Conservation (phyloP, 2,888 invertebrate genomes). For the Agapetus fuscipes region DNA sequence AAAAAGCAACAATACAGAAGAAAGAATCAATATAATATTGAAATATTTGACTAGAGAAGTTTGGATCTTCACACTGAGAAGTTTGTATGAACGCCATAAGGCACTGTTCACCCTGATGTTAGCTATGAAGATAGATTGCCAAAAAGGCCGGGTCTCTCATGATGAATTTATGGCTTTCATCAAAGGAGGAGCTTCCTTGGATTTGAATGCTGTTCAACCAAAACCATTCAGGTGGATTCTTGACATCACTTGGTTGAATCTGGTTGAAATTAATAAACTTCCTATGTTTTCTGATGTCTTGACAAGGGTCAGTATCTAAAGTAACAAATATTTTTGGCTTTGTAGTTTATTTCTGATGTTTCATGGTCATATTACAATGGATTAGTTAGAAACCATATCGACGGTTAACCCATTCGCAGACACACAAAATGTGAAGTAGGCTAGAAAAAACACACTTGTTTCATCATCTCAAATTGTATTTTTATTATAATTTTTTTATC, state of each 20-base stretch:
- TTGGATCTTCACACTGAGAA: conserved; percentile 85
- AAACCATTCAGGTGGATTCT: conserved; percentile 94
- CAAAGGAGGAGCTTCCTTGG: conserved; percentile 91
- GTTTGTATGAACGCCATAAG: conserved; percentile 89
- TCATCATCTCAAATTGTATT: no score
- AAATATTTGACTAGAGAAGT: conserved; percentile 85
- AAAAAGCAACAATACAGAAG: conserved; percentile 74
- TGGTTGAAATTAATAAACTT: conserved; percentile 86
- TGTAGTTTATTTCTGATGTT: conserved; percentile 23
- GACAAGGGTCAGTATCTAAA: conserved; percentile 48
- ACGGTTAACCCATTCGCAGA: no score
- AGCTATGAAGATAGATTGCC: conserved; percentile 90
- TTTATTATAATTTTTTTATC: no score
- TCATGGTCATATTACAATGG: background rate
- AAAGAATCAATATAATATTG: conserved; percentile 81
- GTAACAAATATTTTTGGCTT: background rate
- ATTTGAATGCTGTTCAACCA: conserved; percentile 83
- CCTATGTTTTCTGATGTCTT: conserved; percentile 71
- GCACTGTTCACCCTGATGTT: conserved; percentile 87
- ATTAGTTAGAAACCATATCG: conserved; percentile 1
- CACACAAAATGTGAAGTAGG: no score
- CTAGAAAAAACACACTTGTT: no score
- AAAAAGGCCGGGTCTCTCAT: conserved; percentile 69
- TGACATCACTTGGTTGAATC: conserved; percentile 92
- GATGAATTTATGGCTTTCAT: conserved; percentile 93